Evolutionary conservation across 1,140 invertebrate species (phyloP), one percentile per base, ranked within the genome.

Genomic region (Hycleus phaleratus): DNA sequence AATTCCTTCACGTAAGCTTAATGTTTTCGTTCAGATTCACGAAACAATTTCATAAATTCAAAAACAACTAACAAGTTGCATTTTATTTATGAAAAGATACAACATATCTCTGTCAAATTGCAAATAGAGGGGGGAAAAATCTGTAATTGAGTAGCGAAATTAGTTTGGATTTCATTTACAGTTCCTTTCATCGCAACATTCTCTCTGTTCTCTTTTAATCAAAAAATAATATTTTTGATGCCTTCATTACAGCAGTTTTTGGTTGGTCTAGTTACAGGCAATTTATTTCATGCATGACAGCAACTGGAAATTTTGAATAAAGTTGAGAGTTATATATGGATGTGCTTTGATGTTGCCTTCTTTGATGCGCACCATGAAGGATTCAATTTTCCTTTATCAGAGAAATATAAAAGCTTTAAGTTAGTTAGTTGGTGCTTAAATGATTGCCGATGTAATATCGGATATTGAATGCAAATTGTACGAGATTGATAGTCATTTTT

Each of bases 251-350:
- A 7, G 4, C 32, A 3, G 18, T 18, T 18, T 32, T 7, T 32
- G 32, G 32, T 32, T 32, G 32, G 7, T 32, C 32, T 32, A 50
- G 56, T 57, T 57, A 54, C 46, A 53, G 46, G 49, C 53, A 59
- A 59, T 59, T 59, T 59, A 59, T 59, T 59, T 59, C 47, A 54
- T 59, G 57, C 57, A 59, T 59, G 57, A 59, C 57, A 59, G 49
- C 57, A 53, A 56, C 55, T 42, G 49, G 32, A 59, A 59, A 47
- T 53, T 59, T 59, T 54, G 57, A 53, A 59, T 59, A 59, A 59
- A 43, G 57, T 53, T 45, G 32, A 53, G 12, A 53, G 49, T 49
- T 57, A 26, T 40, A 59, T 32, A 7, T 5, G 7, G 18, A 18
- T 18, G 18, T 18, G 38, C 56, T 62, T 59, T 62, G 56, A 62